These are phyloP conservation scores for Stramonita haemastoma DNA, from an alignment of 2,888 invertebrate species.

Conservation along the genomic window DNA sequence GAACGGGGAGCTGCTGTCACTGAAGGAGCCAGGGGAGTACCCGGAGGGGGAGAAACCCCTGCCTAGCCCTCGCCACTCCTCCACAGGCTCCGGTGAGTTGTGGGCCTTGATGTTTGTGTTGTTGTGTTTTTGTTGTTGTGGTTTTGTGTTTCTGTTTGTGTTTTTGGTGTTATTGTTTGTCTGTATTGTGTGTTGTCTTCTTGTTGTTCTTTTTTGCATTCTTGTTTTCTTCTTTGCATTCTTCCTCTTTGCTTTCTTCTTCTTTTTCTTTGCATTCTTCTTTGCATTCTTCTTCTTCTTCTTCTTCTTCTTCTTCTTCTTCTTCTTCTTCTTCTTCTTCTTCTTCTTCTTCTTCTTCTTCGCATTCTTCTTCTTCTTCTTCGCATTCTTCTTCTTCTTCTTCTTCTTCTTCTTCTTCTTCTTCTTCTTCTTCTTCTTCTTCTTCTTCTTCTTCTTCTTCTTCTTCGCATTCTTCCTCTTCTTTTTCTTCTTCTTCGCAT, in stretches of 20 bases:
- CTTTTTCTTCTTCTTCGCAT: too few relatives aligned
- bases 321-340: too few relatives aligned
- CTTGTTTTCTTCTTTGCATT: too few relatives aligned
- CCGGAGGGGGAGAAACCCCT: background rate
- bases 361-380: too few relatives aligned
- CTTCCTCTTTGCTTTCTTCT: background rate
- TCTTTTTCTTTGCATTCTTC: background rate
- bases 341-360: too few relatives aligned
- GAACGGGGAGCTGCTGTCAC: conserved; percentile 5
- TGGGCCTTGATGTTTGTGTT: background rate
- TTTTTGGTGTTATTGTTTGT: background rate
- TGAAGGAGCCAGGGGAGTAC: conserved; percentile 10
- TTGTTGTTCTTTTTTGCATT: too few relatives aligned
- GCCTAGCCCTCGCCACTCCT: background rate
- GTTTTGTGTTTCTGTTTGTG: background rate
- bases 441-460: too few relatives aligned
- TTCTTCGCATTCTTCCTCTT: too few relatives aligned
- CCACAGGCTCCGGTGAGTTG: background rate
- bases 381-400: background rate
- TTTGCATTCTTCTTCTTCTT: background rate
- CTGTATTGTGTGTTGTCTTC: background rate
- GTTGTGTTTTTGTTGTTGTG: too few relatives aligned
- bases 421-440: too few relatives aligned
- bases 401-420: too few relatives aligned
- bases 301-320: too few relatives aligned